phyloP scores from a whole-genome alignment of 2,888 invertebrate genomes.

The Liodrosophila aerea region DNA sequence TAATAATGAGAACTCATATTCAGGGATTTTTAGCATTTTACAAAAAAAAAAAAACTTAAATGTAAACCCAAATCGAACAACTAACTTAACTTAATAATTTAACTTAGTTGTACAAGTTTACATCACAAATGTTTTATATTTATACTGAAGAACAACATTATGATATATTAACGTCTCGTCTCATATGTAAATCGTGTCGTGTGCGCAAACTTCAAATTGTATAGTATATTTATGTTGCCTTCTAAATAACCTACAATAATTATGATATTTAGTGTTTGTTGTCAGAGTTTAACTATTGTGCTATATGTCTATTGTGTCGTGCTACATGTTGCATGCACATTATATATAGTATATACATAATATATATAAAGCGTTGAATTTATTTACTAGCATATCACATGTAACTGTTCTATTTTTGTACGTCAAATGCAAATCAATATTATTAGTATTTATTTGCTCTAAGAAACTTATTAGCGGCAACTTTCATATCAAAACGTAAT shows the following conservation, averaged over 20 bases:
- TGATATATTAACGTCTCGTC: no score
- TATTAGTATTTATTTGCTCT: conserved; percentile 58
- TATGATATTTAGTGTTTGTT: conserved; percentile 68
- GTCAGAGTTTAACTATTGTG: conserved; percentile 36
- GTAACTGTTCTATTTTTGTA: conserved; percentile 55
- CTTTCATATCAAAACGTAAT: conserved; percentile 61
- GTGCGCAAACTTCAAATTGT: conserved; percentile 55
- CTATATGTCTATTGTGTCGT: conserved; percentile 11
- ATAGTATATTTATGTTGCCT: conserved; percentile 55
- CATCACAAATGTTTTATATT: conserved; percentile 64
- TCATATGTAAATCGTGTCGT: conserved; percentile 42
- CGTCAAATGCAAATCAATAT: conserved; percentile 38
- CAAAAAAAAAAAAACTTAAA: conserved; percentile 39
- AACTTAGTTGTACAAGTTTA: conserved; percentile 40
- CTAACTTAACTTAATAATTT: conserved; percentile 35
- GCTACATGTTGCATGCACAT: conserved; percentile 23
- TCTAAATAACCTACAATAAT: conserved; percentile 21
- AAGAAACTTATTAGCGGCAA: conserved; percentile 28
- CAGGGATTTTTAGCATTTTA: conserved; percentile 83
- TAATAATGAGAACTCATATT: conserved; percentile 78
- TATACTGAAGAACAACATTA: conserved; percentile 33
- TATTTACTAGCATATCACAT: conserved; percentile 71
- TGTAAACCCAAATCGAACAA: conserved; percentile 41
- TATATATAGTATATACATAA: conserved; percentile 25
- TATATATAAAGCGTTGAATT: conserved; percentile 64